Evolutionary conservation across 2,797 vertebrate genomes (phyloP).

Genomic region (Oophaga sylvatica): DNA sequence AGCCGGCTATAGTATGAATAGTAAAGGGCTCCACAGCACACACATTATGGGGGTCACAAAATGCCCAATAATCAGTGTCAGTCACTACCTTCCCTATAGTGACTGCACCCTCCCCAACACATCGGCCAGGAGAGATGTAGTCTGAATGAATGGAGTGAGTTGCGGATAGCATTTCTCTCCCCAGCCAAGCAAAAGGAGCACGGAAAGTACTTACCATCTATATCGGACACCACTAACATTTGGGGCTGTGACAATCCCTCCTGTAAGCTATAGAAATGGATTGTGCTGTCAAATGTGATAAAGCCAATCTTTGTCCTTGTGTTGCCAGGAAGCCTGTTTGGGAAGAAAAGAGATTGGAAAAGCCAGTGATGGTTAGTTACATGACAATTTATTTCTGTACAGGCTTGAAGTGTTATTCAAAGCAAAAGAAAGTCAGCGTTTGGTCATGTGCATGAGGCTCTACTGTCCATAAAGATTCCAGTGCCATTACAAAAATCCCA

Average conservation of each 20-base stretch:
- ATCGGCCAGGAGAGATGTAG: too few relatives aligned
- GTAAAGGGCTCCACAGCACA: too few relatives aligned
- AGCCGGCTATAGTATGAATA: too few relatives aligned
- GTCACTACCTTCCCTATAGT: too few relatives aligned
- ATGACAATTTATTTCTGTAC: background rate
- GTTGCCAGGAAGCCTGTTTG: slow-evolving; percentile 91
- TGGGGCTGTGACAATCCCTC: slow-evolving; percentile 96
- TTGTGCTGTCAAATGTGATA: slow-evolving; percentile 96
- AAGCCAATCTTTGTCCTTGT: slow-evolving; percentile 95
- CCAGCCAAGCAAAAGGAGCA: too few relatives aligned
- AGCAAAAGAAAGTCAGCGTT: background rate
- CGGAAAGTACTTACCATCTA: slow-evolving; percentile 83
- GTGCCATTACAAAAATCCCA: background rate
- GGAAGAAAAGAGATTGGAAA: background rate
- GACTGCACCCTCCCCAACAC: too few relatives aligned
- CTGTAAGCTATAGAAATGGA: slow-evolving; percentile 98
- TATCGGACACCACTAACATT: slow-evolving; percentile 96
- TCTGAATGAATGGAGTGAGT: too few relatives aligned
- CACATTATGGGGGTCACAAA: too few relatives aligned
- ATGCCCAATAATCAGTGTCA: too few relatives aligned
- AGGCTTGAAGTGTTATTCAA: background rate
- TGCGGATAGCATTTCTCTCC: too few relatives aligned
- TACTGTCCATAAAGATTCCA: background rate
- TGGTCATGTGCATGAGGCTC: background rate
- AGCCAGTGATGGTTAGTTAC: background rate